These are phyloP conservation scores for Seriola rivoliana DNA, from an alignment of 2,113 vertebrate species.

Conservation along the genomic window DNA sequence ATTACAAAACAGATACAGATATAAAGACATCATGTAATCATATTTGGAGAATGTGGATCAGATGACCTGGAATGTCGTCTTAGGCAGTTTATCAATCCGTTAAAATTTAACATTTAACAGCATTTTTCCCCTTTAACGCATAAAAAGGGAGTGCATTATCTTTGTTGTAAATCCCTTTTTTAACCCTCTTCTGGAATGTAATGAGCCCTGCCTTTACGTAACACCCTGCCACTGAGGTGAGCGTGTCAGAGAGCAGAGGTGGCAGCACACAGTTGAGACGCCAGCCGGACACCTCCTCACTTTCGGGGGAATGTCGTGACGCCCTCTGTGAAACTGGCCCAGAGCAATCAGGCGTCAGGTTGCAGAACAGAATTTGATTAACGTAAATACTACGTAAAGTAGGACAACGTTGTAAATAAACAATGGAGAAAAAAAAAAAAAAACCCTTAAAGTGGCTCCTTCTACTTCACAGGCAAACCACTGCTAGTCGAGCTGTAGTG, in stretches of 20 bases:
- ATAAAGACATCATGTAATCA: slow-evolving; percentile 23
- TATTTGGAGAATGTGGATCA: neutral
- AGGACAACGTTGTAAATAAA: slow-evolving; percentile 52
- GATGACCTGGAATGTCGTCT: slow-evolving; percentile 21
- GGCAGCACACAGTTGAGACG: slow-evolving; percentile 8
- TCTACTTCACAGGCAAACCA: slow-evolving; percentile 44
- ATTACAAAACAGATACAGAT: slow-evolving; percentile 11
- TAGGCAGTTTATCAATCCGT: slow-evolving; percentile 25
- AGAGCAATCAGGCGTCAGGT: slow-evolving; percentile 11
- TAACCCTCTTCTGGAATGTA: neutral
- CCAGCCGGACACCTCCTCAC: slow-evolving; percentile 17
- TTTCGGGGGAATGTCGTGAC: slow-evolving; percentile 12
- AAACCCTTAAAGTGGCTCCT: slow-evolving; percentile 64
- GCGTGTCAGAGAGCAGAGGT: slow-evolving; percentile 8
- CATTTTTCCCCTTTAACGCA: neutral
- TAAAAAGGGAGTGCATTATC: neutral
- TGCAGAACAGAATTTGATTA: slow-evolving; percentile 40
- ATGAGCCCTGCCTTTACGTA: slow-evolving; percentile 1
- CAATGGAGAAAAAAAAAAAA: slow-evolving; percentile 12
- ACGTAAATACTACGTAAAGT: slow-evolving; percentile 36
- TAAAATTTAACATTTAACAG: slow-evolving; percentile 15
- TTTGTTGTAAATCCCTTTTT: neutral
- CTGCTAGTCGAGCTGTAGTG: slow-evolving; percentile 45
- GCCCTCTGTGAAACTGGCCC: neutral
- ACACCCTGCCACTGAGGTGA: slow-evolving; percentile 25